Evolutionary conservation across 2,888 invertebrate genomes (phyloP).

Genomic region (Eristalis intricaria): DNA sequence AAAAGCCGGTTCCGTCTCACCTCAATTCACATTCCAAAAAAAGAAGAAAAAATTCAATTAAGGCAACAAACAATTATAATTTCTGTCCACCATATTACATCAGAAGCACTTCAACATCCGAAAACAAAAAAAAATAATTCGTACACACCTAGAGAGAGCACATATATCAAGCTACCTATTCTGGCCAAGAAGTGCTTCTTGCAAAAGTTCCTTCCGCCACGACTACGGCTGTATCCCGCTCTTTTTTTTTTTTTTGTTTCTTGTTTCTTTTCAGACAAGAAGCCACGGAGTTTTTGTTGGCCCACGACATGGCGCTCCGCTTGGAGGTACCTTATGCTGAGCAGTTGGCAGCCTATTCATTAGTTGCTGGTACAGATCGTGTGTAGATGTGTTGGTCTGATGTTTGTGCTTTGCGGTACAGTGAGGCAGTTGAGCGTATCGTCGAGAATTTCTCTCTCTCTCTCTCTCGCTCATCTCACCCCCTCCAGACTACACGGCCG

Average conservation of each 20-base stretch:
- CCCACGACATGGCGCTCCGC: constrained; percentile 38
- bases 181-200: constrained; percentile 57
- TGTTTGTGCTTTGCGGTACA: constrained; percentile 52
- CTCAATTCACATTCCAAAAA: constrained; percentile 27
- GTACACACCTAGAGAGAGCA: not conserved
- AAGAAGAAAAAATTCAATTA: not conserved
- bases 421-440: constrained; percentile 80
- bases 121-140: not conserved
- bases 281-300: constrained; percentile 3
- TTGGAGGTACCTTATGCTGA: constrained; percentile 48
- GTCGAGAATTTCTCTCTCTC: constrained; percentile 74
- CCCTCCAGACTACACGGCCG: not conserved
- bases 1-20: constrained; percentile 53
- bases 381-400: constrained; percentile 15
- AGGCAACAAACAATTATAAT: constrained; percentile 24
- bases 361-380: constrained; percentile 11
- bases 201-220: constrained; percentile 68
- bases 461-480: constrained; percentile 8
- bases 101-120: constrained; percentile 22
- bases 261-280: constrained; percentile 11
- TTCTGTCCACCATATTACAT: constrained; percentile 57
- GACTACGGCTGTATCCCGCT: constrained; percentile 34
- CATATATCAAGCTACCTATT: constrained; percentile 14
- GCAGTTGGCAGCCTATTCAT: constrained; percentile 60
- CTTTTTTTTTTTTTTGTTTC: constrained; percentile 17